Conservation (phyloP, 2,888 invertebrate genomes). For the Aleiodes leptofemur region DNA sequence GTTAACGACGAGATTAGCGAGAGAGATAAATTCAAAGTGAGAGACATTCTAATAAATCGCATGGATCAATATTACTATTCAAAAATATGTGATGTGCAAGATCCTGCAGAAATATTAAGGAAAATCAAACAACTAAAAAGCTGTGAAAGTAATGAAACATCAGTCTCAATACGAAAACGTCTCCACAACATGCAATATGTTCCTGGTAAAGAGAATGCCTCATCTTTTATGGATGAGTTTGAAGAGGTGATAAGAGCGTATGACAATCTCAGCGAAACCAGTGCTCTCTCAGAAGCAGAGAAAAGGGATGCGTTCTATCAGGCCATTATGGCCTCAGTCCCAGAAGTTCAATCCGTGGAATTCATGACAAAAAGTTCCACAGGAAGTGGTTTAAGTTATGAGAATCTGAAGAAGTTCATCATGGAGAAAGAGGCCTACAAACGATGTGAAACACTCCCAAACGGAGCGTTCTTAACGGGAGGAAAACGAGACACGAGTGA, state of each 20-base stretch:
- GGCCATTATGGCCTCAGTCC: constrained; percentile 31
- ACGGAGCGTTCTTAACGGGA: too few relatives aligned
- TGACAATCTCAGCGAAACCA: constrained; percentile 43
- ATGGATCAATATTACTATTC: constrained; percentile 53
- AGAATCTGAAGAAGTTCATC: background rate
- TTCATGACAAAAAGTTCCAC: constrained; percentile 7
- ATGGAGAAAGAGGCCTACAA: background rate
- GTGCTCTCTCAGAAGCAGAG: constrained; percentile 48
- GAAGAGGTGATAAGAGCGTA: constrained; percentile 51
- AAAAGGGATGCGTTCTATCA: constrained; percentile 49
- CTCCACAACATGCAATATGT: background rate
- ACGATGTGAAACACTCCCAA: too few relatives aligned
- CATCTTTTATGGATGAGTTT: constrained; percentile 49
- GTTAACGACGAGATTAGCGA: too few relatives aligned
- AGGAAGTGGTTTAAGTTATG: background rate
- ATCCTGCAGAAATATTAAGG: constrained; percentile 50
- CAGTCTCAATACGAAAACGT: background rate
- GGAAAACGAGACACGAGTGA: background rate
- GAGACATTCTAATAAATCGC: constrained; percentile 55
- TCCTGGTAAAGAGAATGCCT: constrained; percentile 41
- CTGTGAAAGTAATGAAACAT: constrained; percentile 52
- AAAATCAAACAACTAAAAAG: constrained; percentile 51
- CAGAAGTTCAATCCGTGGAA: constrained; percentile 40
- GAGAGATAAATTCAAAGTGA: constrained; percentile 48
- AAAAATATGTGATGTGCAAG: constrained; percentile 49